Conservation (phyloP, 2,888 invertebrate genomes). For the Dicyrtoma fusca region DNA sequence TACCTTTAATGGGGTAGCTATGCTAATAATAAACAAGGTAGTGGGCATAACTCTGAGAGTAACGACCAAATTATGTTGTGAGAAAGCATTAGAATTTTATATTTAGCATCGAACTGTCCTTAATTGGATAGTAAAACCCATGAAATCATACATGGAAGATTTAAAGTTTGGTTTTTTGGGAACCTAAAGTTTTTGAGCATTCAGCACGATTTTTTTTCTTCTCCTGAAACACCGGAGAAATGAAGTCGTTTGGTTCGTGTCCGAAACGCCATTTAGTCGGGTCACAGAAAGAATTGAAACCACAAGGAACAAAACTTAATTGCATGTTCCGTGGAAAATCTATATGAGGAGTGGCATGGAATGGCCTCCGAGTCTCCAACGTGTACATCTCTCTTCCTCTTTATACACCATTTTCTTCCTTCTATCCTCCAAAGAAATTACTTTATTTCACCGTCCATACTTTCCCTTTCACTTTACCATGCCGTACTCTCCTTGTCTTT, state of each 20-base stretch:
- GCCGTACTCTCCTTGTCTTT: background rate
- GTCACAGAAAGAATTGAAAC: conserved; percentile 9
- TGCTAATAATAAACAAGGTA: background rate
- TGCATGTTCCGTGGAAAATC: conserved; percentile 30
- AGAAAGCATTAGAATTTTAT: conserved; percentile 24
- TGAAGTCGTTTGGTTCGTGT: conserved; percentile 13
- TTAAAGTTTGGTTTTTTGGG: conserved; percentile 24
- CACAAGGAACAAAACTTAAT: conserved; percentile 27
- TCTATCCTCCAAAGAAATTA: too few relatives aligned
- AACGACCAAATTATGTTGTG: conserved; percentile 9
- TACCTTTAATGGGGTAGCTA: background rate
- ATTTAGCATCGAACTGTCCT: conserved; percentile 5
- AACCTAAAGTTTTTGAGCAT: conserved; percentile 30
- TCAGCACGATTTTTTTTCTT: conserved; percentile 45
- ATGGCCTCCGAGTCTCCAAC: background rate
- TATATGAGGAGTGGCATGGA: conserved; percentile 6
- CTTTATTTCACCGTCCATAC: too few relatives aligned
- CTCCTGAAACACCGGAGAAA: conserved; percentile 34
- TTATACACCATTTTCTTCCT: too few relatives aligned
- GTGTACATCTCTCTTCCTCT: too few relatives aligned
- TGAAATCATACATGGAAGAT: background rate
- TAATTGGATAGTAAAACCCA: conserved; percentile 27
- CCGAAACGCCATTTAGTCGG: conserved; percentile 26
- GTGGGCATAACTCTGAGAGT: background rate
- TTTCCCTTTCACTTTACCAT: too few relatives aligned